phyloP scores from a whole-genome alignment of 2,113 vertebrate genomes.

The Litocranius walleri region DNA sequence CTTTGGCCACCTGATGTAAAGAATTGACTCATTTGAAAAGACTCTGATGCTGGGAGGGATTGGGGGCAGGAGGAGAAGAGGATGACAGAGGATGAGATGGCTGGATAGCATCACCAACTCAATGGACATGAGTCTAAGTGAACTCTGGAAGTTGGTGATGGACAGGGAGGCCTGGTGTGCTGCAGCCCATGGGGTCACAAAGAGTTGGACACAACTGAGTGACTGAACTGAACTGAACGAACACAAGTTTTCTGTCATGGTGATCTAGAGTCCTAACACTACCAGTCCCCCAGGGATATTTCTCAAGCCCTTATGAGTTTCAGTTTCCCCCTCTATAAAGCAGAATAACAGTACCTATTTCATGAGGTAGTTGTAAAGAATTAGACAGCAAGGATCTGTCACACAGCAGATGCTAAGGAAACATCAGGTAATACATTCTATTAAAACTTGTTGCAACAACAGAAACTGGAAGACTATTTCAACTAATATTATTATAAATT shows the following conservation, averaged over 20 bases:
- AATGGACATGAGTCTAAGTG: not conserved
- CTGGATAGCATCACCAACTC: not conserved
- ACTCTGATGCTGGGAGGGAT: not conserved
- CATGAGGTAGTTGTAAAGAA: not conserved
- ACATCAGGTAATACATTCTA: not conserved
- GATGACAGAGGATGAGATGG: not conserved
- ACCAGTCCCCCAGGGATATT: not conserved
- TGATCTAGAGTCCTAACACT: not conserved
- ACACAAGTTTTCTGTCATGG: not conserved
- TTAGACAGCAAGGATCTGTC: not conserved
- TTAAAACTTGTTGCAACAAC: not conserved
- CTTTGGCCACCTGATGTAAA: not conserved
- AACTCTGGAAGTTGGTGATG: not conserved
- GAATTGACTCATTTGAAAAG: not conserved
- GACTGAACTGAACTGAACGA: not conserved
- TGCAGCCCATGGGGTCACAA: not conserved
- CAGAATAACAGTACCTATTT: not conserved
- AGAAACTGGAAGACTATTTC: constrained; percentile 9
- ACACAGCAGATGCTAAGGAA: not conserved
- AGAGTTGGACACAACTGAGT: not conserved
- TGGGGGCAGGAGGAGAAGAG: not conserved
- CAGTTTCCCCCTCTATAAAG: not conserved
- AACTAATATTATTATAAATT: constrained; percentile 22
- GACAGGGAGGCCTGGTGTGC: not conserved
- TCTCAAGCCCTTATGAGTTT: not conserved